A percentile compares a stretch with the other conserved stretches of the same genome.
Evolutionary conservation across 2,797 vertebrate species (phyloP).

Genomic region (Amniataba percoides): DNA sequence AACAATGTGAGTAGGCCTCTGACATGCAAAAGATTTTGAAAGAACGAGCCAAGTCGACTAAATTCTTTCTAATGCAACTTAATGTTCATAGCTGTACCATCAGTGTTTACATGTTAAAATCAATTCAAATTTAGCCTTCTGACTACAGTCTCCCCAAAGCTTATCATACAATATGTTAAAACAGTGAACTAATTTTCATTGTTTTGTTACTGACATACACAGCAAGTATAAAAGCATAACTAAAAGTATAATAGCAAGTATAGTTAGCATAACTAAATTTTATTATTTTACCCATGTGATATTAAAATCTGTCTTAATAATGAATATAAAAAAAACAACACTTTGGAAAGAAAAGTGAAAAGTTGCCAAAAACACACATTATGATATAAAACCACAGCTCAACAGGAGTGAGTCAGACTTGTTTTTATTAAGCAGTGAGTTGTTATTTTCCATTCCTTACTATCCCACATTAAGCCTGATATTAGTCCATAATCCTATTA

Average conservation of each 20-base stretch:
- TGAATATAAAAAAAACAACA: not conserved
- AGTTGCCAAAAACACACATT: not conserved
- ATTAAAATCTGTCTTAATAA: not conserved
- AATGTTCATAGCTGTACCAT: not conserved
- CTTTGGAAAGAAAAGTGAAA: not conserved
- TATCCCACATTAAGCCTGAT: constrained; percentile 68
- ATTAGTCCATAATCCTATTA: constrained; percentile 72
- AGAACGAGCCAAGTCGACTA: not conserved
- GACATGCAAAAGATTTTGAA: not conserved
- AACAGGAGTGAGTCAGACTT: constrained; percentile 70
- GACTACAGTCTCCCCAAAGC: not conserved
- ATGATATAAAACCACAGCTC: constrained; percentile 16
- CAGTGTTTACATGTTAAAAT: not conserved
- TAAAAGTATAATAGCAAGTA: not conserved
- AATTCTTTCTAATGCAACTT: not conserved
- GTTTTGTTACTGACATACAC: not conserved
- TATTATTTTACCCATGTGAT: not conserved
- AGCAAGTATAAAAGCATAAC: not conserved
- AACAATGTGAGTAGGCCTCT: not conserved
- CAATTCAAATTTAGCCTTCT: not conserved
- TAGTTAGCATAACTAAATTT: not conserved
- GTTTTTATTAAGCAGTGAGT: constrained; percentile 85
- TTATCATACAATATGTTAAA: not conserved
- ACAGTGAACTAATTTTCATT: not conserved
- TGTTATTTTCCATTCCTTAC: constrained; percentile 73